Percentiles rank a stretch among this genome's conserved stretches.
Evolutionary conservation across 2,113 vertebrate species (phyloP).

Genomic region (Hippocampus mohnikei): DNA sequence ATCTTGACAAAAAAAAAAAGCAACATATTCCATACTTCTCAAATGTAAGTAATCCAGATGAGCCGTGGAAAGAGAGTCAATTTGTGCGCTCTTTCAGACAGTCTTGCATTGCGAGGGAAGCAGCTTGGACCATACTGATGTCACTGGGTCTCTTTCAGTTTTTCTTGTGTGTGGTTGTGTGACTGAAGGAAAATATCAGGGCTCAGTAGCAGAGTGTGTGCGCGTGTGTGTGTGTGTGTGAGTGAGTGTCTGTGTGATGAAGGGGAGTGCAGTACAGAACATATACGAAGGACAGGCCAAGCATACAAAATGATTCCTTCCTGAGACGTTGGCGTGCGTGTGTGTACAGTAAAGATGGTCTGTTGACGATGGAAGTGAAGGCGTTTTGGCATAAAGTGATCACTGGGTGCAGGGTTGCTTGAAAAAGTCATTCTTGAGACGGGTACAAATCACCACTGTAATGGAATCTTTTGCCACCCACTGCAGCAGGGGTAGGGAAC

Average conservation of each 20-base stretch:
- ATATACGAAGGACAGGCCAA: too few relatives aligned
- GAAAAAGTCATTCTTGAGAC: neutral
- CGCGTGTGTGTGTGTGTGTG: slow-evolving; percentile 44
- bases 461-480: slow-evolving; percentile 6
- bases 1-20: slow-evolving; percentile 42
- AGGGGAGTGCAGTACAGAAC: too few relatives aligned
- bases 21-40: slow-evolving; percentile 71
- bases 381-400: slow-evolving; percentile 66
- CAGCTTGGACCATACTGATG: slow-evolving; percentile 62
- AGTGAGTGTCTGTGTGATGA: slow-evolving; percentile 31
- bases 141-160: slow-evolving; percentile 47
- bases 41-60: slow-evolving; percentile 71
- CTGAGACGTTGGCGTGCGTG: slow-evolving; percentile 29
- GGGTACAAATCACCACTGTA: neutral
- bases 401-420: slow-evolving; percentile 58
- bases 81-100: slow-evolving; percentile 66
- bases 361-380: slow-evolving; percentile 55
- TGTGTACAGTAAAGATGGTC: slow-evolving; percentile 63
- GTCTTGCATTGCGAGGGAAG: slow-evolving; percentile 62
- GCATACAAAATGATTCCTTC: too few relatives aligned
- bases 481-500: neutral
- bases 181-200: slow-evolving; percentile 47
- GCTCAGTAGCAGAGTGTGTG: slow-evolving; percentile 63
- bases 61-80: slow-evolving; percentile 44
- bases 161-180: slow-evolving; percentile 45